These are phyloP conservation scores for Caenorhabditis angaria DNA, from an alignment of 2,888 invertebrate species.

Conservation along the genomic window DNA sequence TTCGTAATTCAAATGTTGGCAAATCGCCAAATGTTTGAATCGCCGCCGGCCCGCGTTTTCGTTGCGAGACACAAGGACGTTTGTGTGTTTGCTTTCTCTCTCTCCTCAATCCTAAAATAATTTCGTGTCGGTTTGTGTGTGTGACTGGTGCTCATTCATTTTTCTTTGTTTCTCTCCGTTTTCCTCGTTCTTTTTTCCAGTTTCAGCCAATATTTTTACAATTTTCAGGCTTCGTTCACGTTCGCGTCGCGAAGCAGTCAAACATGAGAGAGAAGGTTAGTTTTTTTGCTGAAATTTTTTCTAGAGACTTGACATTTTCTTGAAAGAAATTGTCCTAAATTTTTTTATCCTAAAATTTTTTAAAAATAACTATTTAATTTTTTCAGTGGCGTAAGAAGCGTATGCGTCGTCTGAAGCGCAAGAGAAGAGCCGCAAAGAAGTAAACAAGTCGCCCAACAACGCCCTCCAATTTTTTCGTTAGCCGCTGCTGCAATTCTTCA, in stretches of 20 bases:
- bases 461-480: slow-evolving; percentile 31
- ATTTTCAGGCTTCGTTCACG: too few species aligned
- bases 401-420: slow-evolving; percentile 72
- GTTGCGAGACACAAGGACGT: slow-evolving; percentile 31
- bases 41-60: slow-evolving; percentile 27
- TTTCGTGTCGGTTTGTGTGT: background rate
- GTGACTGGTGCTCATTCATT: background rate
- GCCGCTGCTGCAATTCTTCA: slow-evolving; percentile 20
- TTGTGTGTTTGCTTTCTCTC: slow-evolving; percentile 14
- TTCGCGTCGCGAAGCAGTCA: too few species aligned
- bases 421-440: slow-evolving; percentile 71
- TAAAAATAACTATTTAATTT: slow-evolving; percentile 3
- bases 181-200: too few species aligned
- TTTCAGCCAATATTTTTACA: background rate
- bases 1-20: background rate
- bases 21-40: slow-evolving; percentile 20
- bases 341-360: background rate
- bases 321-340: background rate
- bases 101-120: slow-evolving; percentile 20
- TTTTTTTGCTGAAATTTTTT: background rate
- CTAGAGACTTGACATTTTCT: too few species aligned
- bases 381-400: slow-evolving; percentile 71
- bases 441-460: slow-evolving; percentile 38
- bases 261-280: background rate
- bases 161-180: background rate